A percentile compares a stretch with the other conserved stretches of the same genome.
Evolutionary conservation across 2,888 invertebrate species (phyloP).

Genomic region (Heliconius erato): DNA sequence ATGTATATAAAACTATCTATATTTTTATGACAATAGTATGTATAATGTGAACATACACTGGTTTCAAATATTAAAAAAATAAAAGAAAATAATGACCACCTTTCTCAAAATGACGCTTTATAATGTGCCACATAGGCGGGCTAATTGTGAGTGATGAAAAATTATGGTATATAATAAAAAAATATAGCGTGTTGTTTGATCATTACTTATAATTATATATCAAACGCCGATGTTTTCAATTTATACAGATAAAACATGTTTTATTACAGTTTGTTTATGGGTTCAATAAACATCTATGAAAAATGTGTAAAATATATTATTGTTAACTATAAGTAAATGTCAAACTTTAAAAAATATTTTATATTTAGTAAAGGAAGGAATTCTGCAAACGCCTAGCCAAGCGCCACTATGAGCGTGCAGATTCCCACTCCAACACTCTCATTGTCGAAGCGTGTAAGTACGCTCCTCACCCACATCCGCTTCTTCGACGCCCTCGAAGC

Average conservation of each 20-base stretch:
- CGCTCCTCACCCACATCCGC: too few species aligned
- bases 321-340: too few species aligned
- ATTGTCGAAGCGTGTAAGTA: too few species aligned
- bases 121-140: slow-evolving; percentile 1
- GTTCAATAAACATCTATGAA: background rate
- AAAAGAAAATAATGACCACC: background rate
- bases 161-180: slow-evolving; percentile 21
- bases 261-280: background rate
- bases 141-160: slow-evolving; percentile 26
- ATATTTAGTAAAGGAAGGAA: too few species aligned
- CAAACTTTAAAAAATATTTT: too few species aligned
- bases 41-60: background rate
- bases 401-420: too few species aligned
- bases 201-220: slow-evolving; percentile 4
- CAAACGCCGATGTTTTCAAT: background rate
- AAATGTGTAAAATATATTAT: background rate
- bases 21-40: background rate
- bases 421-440: too few species aligned
- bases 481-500: too few species aligned
- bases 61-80: background rate
- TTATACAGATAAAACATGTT: background rate
- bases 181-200: background rate
- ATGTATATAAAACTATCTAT: background rate
- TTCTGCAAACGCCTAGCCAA: too few species aligned
- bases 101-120: background rate